Conservation (phyloP, 1,140 invertebrate species). For the Heliconius hermathena region DNA sequence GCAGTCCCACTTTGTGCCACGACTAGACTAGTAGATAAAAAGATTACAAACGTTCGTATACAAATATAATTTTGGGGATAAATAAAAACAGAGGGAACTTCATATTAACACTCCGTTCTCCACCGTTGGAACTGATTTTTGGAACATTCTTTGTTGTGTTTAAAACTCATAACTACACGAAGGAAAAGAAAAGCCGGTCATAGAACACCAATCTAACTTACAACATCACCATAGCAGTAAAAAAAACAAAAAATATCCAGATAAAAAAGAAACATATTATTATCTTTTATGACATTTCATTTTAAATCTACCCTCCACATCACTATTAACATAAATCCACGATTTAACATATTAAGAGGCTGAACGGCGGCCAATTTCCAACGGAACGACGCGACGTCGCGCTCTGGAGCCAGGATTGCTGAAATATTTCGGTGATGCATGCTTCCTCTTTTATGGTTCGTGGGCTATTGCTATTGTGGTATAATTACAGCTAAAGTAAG, state of each 20-base stretch:
- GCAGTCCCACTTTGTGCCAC: too few relatives aligned
- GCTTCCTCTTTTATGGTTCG: conserved; percentile 20
- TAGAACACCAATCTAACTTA: too few relatives aligned
- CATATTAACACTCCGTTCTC: too few relatives aligned
- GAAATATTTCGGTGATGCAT: conserved; percentile 48
- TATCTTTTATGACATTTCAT: neutral
- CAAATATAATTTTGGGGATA: too few relatives aligned
- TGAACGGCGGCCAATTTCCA: conserved; percentile 59
- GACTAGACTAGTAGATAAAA: too few relatives aligned
- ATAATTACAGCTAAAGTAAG: neutral
- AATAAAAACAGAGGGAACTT: too few relatives aligned
- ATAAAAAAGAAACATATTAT: neutral
- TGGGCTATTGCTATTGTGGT: conserved; percentile 10
- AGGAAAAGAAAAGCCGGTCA: too few relatives aligned
- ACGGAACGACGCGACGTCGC: conserved; percentile 55
- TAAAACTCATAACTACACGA: too few relatives aligned
- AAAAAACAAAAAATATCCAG: neutral
- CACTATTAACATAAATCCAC: conserved; percentile 48
- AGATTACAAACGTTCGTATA: too few relatives aligned
- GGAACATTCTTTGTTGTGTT: too few relatives aligned
- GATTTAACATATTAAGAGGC: conserved; percentile 62
- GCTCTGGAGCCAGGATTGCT: conserved; percentile 56
- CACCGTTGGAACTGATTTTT: too few relatives aligned
- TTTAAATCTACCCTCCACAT: conserved; percentile 19
- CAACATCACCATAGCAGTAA: too few relatives aligned